Evolutionary conservation across 2,113 vertebrate species (phyloP).

Genomic region (Campylomormyrus tamandua): DNA sequence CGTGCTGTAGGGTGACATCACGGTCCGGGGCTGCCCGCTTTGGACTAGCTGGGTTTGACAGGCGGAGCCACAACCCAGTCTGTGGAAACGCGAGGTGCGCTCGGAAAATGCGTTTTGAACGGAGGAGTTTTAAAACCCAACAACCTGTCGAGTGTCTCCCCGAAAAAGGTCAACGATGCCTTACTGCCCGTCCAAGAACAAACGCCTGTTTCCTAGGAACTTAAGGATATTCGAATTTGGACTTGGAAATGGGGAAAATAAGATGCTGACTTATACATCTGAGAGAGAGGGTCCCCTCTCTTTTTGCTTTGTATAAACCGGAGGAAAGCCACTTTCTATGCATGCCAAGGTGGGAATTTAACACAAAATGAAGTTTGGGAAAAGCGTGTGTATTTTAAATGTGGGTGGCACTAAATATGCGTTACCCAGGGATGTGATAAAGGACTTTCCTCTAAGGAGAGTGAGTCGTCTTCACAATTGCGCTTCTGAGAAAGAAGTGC

Average conservation of each 20-base stretch:
- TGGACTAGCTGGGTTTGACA: conserved; percentile 17
- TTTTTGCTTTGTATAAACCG: conserved; percentile 18
- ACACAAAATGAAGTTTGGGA: conserved; percentile 72
- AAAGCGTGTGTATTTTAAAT: conserved; percentile 72
- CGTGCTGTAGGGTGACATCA: conserved; percentile 34
- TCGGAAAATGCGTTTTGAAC: conserved; percentile 29
- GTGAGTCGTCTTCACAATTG: conserved; percentile 85
- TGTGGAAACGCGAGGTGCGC: conserved; percentile 17
- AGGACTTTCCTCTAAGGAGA: conserved; percentile 82
- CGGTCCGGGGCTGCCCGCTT: conserved; percentile 19
- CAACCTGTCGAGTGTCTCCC: conserved; percentile 1
- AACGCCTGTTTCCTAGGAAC: not conserved
- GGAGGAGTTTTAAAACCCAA: conserved; percentile 25
- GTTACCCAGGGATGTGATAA: conserved; percentile 77
- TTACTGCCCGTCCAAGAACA: not conserved
- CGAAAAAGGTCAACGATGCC: not conserved
- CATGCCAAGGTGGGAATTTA: not conserved
- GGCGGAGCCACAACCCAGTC: conserved; percentile 14
- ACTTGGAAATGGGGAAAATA: conserved; percentile 11
- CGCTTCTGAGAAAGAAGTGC: conserved; percentile 82
- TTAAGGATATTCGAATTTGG: not conserved
- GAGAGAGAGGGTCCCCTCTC: conserved; percentile 5
- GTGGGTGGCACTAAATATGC: conserved; percentile 86
- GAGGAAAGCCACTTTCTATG: not conserved
- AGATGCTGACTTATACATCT: conserved; percentile 7